Percentiles rank a stretch among this genome's conserved stretches.
Evolutionary conservation across 2,797 vertebrate genomes (phyloP).

Genomic region (Clarias platycephalus): DNA sequence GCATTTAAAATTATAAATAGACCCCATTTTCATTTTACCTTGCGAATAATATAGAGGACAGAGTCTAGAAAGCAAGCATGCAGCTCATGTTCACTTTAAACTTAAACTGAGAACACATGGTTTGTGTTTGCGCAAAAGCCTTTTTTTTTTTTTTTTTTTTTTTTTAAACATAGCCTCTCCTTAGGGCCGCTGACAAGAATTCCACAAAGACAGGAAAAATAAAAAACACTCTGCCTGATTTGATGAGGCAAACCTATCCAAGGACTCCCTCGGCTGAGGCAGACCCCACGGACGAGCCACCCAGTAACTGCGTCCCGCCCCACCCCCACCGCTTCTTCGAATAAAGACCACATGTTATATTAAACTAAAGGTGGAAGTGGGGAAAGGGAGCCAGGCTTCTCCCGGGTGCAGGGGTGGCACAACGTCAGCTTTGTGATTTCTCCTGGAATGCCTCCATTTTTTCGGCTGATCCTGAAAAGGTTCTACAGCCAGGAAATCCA

Average conservation of each 20-base stretch:
- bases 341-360: constrained; percentile 66
- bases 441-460: constrained; percentile 73
- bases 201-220: constrained; percentile 60
- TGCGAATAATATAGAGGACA: constrained; percentile 45
- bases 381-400: constrained; percentile 57
- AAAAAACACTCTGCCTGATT: constrained; percentile 58
- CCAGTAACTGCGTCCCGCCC: constrained; percentile 47
- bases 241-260: constrained; percentile 62
- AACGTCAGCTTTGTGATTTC: constrained; percentile 78
- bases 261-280: constrained; percentile 57
- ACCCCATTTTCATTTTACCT: constrained; percentile 50
- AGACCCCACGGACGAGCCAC: constrained; percentile 62
- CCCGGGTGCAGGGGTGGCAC: constrained; percentile 62
- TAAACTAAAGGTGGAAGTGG: constrained; percentile 61
- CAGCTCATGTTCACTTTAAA: constrained; percentile 41
- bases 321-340: constrained; percentile 50
- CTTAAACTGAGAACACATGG: constrained; percentile 55
- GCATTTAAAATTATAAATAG: constrained; percentile 10
- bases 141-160: constrained; percentile 41
- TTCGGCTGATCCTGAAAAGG: constrained; percentile 83
- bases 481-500: constrained; percentile 56
- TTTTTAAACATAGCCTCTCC: constrained; percentile 53
- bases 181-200: constrained; percentile 59
- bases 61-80: constrained; percentile 34
- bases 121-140: constrained; percentile 54